Conservation (phyloP, 2,888 invertebrate genomes). For the Euclidia mi region DNA sequence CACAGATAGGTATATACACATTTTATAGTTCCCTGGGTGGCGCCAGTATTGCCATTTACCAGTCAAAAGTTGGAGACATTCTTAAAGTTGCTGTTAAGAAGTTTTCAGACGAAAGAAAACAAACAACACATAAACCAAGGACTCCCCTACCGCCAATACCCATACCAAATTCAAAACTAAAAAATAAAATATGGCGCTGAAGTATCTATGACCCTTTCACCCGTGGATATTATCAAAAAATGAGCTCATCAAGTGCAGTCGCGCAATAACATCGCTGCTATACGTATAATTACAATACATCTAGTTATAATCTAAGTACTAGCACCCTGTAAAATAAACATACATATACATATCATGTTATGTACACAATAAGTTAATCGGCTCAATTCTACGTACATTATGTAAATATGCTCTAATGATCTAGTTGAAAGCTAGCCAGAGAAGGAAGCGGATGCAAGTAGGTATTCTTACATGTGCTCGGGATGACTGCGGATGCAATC, state of each 20-base stretch:
- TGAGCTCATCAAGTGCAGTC: conserved; percentile 54
- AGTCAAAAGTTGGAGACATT: no score
- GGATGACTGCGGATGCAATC: conserved; percentile 98
- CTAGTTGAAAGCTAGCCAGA: conserved; percentile 62
- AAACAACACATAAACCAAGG: no score
- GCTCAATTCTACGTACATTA: conserved; percentile 67
- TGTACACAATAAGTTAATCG: conserved; percentile 71
- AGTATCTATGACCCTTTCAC: no score
- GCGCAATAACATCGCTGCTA: conserved; percentile 61
- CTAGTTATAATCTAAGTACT: conserved; percentile 75
- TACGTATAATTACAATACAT: conserved; percentile 50
- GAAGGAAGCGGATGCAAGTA: conserved; percentile 66
- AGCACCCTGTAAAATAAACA: conserved; percentile 84
- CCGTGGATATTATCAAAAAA: neutral
- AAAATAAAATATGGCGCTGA: no score
- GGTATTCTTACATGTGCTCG: conserved; percentile 97
- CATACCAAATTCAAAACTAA: no score
- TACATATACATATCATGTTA: conserved; percentile 71
- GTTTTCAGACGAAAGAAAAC: no score
- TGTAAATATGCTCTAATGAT: conserved; percentile 52
- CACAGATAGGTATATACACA: no score
- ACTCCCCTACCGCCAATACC: no score
- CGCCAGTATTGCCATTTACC: no score
- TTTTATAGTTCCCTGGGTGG: no score
- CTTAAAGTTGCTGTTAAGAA: no score